Evolutionary conservation across 2,797 vertebrate genomes (phyloP).

Genomic region (Iguana delicatissima): DNA sequence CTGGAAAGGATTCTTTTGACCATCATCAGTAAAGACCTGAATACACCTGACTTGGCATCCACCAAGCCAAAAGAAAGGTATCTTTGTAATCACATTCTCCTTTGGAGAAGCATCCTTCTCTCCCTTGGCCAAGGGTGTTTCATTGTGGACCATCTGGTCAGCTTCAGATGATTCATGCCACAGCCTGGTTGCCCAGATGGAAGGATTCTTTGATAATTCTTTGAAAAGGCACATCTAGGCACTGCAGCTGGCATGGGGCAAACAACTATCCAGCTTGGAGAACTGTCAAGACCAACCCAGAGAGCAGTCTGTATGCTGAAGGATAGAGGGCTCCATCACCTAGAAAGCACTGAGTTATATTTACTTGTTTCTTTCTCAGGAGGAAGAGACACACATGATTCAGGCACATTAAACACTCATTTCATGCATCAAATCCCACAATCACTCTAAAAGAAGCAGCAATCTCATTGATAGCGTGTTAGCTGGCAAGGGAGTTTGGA

Average conservation of each 20-base stretch:
- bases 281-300: constrained; percentile 35
- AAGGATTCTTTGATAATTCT: constrained; percentile 73
- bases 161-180: constrained; percentile 22
- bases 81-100: not conserved
- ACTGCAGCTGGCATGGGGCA: constrained; percentile 65
- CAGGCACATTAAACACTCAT: not conserved
- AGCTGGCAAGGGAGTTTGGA: not conserved
- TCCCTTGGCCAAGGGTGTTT: constrained; percentile 45
- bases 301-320: constrained; percentile 3
- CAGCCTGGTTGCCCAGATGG: constrained; percentile 69
- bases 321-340: constrained; percentile 9
- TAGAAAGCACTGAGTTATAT: not conserved
- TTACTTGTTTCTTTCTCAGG: not conserved
- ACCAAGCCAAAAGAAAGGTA: constrained; percentile 25
- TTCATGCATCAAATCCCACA: not conserved
- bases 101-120: constrained; percentile 57
- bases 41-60: not conserved
- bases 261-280: constrained; percentile 53
- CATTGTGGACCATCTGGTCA: constrained; percentile 77
- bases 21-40: rapidly evolving
- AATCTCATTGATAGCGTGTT: no score
- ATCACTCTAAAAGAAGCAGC: not conserved
- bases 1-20: not conserved
- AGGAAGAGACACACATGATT: constrained; percentile 3
- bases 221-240: constrained; percentile 71